These are phyloP conservation scores for Trochalopteron elliotii DNA, from an alignment of 2,113 vertebrate species.

Conservation along the genomic window DNA sequence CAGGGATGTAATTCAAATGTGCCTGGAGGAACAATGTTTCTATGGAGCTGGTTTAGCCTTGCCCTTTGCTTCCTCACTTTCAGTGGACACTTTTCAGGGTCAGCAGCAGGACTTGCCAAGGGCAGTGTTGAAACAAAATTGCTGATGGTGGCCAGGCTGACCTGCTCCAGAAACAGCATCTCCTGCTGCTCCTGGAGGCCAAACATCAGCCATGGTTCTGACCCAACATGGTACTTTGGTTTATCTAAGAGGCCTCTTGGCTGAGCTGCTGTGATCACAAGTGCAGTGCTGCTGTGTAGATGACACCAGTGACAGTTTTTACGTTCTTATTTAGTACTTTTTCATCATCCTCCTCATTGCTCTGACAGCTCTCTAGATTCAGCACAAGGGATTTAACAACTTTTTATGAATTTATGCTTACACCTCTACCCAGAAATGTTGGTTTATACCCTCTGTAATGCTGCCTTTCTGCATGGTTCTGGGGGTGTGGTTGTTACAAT, in stretches of 20 bases:
- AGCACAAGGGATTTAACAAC: background rate
- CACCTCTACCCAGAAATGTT: background rate
- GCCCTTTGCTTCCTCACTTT: background rate
- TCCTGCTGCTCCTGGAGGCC: background rate
- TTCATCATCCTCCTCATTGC: background rate
- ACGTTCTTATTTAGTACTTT: background rate
- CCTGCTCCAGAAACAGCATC: background rate
- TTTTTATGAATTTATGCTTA: background rate
- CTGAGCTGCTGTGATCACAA: background rate
- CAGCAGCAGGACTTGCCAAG: background rate
- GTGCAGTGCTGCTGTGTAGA: background rate
- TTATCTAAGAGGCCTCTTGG: background rate
- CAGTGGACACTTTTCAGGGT: background rate
- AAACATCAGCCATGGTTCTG: background rate
- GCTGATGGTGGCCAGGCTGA: background rate
- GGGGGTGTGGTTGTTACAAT: background rate
- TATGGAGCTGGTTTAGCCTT: background rate
- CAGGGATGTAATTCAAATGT: background rate
- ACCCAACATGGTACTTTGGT: rapidly evolving
- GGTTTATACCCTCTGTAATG: background rate
- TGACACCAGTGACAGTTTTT: background rate
- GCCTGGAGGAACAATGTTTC: background rate
- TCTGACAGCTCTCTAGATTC: background rate
- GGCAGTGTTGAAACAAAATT: background rate
- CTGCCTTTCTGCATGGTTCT: background rate